Base-by-base conservation (phyloP, 1,140 invertebrate genomes). In the Diprion similis region DNA sequence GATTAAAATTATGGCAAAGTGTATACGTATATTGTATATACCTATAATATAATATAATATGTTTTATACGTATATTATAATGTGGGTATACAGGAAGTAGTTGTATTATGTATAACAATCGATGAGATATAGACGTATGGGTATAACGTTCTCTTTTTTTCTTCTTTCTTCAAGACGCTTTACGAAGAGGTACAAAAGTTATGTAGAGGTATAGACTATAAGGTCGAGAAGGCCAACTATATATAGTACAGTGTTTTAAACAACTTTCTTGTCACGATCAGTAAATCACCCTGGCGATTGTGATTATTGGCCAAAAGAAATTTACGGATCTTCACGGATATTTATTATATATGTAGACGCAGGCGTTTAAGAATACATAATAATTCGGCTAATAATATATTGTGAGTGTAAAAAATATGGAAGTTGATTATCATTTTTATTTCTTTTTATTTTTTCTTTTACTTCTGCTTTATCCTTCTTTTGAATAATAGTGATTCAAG, bases 131-230 rank as follows among this genome's bases (percentile, higher is more conserved):
- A 72, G 75, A 76, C 45, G 70, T 74, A 37, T 37, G 77, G 73
- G 75, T 68, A 79, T 76, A 75, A 71, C 67, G 75, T 17, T 59
- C 9, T 59, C 11, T 59, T 13, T 59, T 59, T 59, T 37, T 37
- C 6, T 24, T 24, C 24, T 24, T 24, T 24, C 24, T 68, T 66
- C 67, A 77, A 71, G 75, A 79, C 75, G 47, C 66, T 78, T 74
- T 82, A 80, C 78, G 78, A 82, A 82, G 81, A 82, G 80, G 81
- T 82, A 82, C 72, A 82, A 82, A 82, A 82, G 78, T 82, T 82
- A 81, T 77, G 80, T 17, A 18, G 17, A 78, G 73, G 78, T 74
- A 73, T 81, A 82, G 80, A 71, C 76, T 77, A 79, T 81, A 75
- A 79, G 78, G 77, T 82, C 71, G 72, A 77, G 76, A 81, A 79